Evolutionary conservation across 2,797 vertebrate genomes (phyloP), one percentile per base, ranked within the genome.

Genomic region (Cichlasoma orientale): DNA sequence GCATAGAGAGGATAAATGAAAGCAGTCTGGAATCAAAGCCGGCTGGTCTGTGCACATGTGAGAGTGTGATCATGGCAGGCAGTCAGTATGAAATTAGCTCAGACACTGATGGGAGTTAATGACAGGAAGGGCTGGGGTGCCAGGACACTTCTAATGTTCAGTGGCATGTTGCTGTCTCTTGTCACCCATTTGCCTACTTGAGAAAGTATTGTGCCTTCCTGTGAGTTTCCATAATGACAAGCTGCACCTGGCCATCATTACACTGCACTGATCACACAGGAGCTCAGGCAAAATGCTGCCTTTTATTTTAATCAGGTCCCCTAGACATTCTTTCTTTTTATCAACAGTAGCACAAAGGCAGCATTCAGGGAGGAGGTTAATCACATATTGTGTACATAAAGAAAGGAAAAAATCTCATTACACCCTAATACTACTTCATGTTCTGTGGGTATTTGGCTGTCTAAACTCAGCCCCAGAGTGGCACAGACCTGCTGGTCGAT

Each of bases 61-160:
- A 86, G 50, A 61, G 82, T 85, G 76, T 88, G 91, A 92, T 88
- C 81, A 78, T 72, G 25, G 81, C 78, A 68, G 82, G 63, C 82
- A 79, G 84, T 61, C 69, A 77, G 54, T 79, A 70, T 80, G 78
- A 87, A 88, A 88, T 73, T 52, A 82, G 76, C 66, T 87, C 79
- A 79, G 84, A 87, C 84, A 73, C 79, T 86, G 83, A 80, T 56
- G 73, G 66, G 75, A 84, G 82, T 78, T 89, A 91, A 93, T 89
- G 89, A 90, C 75, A 82, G 82, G 80, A 77, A 71, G 56, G 61
- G 53, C 61, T 31, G 55, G 6, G 63, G 33, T 76, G 74, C 74
- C 77, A 76, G 74, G 68, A 72, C 75, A 41, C 83, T 81, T 55
- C 56, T 82, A 52, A 77, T 84, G 80, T 82, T 84, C 85, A 71